Conservation (phyloP, 2,888 invertebrate genomes). For the Deroplatys truncata region DNA sequence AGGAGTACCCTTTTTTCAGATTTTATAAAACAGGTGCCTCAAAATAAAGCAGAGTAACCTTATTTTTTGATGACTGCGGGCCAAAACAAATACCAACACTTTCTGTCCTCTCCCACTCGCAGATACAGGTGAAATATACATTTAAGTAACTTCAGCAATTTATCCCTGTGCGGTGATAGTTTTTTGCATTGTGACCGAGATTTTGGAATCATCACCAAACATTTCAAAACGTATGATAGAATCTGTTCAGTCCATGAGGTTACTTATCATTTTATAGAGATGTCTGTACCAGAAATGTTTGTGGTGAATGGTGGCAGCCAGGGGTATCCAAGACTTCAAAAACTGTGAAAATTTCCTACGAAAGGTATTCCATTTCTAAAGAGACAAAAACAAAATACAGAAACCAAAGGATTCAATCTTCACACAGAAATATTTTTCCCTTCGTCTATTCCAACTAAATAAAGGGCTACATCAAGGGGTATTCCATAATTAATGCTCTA, state of each 20-base stretch:
- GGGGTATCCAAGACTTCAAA: neutral
- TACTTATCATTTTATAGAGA: neutral
- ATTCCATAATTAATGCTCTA: neutral
- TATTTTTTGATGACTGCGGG: constrained; percentile 24
- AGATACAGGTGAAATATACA: constrained; percentile 16
- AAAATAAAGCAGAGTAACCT: neutral
- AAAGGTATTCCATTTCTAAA: neutral
- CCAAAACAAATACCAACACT: constrained; percentile 15
- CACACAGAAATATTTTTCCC: neutral
- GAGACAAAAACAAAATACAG: neutral
- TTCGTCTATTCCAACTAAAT: neutral
- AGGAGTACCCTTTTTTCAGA: constrained; percentile 12
- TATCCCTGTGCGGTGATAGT: neutral
- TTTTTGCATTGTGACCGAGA: constrained; percentile 6
- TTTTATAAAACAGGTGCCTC: neutral
- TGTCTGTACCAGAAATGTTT: neutral
- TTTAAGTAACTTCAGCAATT: constrained; percentile 11
- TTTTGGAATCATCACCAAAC: constrained; percentile 22
- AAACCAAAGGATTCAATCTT: neutral
- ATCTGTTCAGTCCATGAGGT: neutral
- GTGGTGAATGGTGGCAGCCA: neutral
- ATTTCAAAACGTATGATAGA: neutral
- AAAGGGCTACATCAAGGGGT: neutral
- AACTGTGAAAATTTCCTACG: neutral
- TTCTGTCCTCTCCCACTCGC: neutral